A percentile compares a stretch with the other conserved stretches of the same genome.
These are phyloP conservation scores for Toxotes lorentzi DNA, from an alignment of 2,797 vertebrate genomes.

Conservation along the genomic window DNA sequence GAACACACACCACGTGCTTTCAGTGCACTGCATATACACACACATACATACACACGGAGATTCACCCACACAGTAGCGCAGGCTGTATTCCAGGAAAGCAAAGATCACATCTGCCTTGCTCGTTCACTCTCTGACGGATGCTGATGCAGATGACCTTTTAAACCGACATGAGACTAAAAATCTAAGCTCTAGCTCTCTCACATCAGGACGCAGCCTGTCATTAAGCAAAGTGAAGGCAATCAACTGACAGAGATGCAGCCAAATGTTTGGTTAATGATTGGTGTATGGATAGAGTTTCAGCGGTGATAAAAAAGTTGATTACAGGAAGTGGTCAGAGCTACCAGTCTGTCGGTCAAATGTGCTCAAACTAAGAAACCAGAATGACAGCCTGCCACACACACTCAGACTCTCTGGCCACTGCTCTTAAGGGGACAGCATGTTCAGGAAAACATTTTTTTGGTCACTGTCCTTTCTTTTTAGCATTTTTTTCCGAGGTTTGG, in stretches of 20 bases:
- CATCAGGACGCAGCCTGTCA: conserved; percentile 38
- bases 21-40: conserved; percentile 10
- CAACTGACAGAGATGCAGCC: conserved; percentile 23
- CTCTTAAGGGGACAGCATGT: conserved; percentile 9
- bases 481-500: conserved; percentile 32
- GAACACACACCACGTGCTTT: conserved; percentile 38
- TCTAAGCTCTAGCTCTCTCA: conserved; percentile 17
- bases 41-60: conserved; percentile 16
- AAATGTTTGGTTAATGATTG: conserved; percentile 26
- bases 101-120: conserved; percentile 67
- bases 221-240: conserved; percentile 41
- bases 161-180: conserved; percentile 49
- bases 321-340: conserved; percentile 34
- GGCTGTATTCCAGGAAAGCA: conserved; percentile 39
- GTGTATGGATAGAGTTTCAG: conserved; percentile 36
- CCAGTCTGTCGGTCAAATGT: conserved; percentile 10
- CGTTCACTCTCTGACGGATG: conserved; percentile 46
- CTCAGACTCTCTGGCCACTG: conserved; percentile 8
- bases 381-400: conserved; percentile 41
- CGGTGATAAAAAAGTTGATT: conserved; percentile 38
- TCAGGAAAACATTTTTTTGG: conserved; percentile 20
- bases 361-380: conserved; percentile 13
- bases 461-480: conserved; percentile 10
- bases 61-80: background rate
- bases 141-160: conserved; percentile 70